A percentile compares a stretch with the other conserved stretches of the same genome.
Evolutionary conservation across 2,113 vertebrate genomes (phyloP).

Genomic region (Passerina amoena): DNA sequence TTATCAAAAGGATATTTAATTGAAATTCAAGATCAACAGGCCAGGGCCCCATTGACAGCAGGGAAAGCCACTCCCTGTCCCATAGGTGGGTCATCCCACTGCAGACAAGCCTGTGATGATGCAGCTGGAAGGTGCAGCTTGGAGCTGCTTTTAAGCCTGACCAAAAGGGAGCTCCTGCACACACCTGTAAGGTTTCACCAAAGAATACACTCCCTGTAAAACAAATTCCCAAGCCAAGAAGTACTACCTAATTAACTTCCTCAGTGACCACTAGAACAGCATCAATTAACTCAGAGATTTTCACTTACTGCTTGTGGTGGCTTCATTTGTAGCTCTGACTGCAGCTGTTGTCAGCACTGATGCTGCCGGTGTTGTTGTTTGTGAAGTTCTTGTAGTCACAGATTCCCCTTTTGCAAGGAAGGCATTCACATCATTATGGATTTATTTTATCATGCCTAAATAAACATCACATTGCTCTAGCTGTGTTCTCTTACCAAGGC

Average conservation of each 20-base stretch:
- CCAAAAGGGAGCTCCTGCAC: neutral
- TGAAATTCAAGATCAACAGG: neutral
- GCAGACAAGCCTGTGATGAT: neutral
- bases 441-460: neutral
- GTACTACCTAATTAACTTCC: neutral
- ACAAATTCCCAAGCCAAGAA: neutral
- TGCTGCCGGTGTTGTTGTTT: fast-evolving
- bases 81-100: neutral
- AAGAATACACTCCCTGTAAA: neutral
- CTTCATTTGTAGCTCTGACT: fast-evolving
- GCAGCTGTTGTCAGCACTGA: fast-evolving
- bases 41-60: neutral
- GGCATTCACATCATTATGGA: neutral
- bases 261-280: neutral
- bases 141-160: neutral
- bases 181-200: neutral
- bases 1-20: neutral
- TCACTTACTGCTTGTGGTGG: neutral
- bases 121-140: neutral
- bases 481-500: neutral
- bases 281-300: neutral
- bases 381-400: fast-evolving
- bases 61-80: neutral
- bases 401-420: neutral
- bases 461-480: neutral